phyloP scores from a whole-genome alignment of 2,797 vertebrate species.

The Catostomus latipinnis region DNA sequence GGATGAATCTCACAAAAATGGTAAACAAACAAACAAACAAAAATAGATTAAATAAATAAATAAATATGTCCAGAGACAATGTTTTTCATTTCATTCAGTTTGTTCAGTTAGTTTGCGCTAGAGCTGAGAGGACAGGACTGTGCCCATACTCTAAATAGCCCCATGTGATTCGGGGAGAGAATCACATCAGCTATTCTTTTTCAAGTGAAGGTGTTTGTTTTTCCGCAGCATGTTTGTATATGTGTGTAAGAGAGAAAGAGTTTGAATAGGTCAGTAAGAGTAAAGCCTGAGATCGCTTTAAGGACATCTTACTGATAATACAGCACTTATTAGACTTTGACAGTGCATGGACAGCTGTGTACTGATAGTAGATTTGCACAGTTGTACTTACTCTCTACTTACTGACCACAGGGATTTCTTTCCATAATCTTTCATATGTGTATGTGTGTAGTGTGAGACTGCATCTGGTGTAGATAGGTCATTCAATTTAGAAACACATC shows the following conservation, averaged over 20 bases:
- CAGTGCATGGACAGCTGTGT: conserved; percentile 16
- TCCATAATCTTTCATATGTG: conserved; percentile 20
- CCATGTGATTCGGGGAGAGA: neutral
- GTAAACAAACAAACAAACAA: too few relatives aligned
- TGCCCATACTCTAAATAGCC: too few relatives aligned
- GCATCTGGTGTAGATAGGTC: conserved; percentile 12
- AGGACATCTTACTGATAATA: conserved; percentile 23
- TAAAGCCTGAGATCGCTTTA: conserved; percentile 7
- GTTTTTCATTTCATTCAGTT: too few relatives aligned
- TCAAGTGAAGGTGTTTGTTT: neutral
- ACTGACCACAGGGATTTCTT: conserved; percentile 26
- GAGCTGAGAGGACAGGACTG: too few relatives aligned
- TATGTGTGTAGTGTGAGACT: neutral
- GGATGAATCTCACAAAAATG: too few relatives aligned
- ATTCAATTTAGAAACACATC: conserved; percentile 3
- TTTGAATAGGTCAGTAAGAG: conserved; percentile 20
- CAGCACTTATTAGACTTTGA: conserved; percentile 3
- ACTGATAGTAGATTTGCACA: conserved; percentile 25
- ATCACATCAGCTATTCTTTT: conserved; percentile 9
- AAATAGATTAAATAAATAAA: too few relatives aligned
- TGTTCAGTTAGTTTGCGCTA: too few relatives aligned
- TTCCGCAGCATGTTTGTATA: neutral
- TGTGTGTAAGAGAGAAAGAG: neutral
- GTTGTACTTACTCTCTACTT: conserved; percentile 11
- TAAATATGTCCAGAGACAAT: too few relatives aligned